These are phyloP conservation scores for Heliocidaris tuberculata DNA, from an alignment of 35 echinoderm and acorn worm species.

Conservation along the genomic window DNA sequence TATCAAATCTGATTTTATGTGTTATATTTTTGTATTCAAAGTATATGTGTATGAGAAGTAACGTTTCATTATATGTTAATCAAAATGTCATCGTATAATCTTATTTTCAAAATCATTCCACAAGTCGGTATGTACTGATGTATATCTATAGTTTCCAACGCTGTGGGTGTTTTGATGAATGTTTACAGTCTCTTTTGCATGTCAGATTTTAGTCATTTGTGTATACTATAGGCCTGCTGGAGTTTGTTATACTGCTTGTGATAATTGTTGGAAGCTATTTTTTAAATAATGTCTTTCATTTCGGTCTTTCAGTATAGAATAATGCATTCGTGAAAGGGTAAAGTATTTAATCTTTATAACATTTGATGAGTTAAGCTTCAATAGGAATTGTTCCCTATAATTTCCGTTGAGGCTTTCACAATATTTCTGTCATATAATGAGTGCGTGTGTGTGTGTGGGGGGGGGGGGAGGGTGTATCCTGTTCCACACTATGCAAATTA, in stretches of 20 bases:
- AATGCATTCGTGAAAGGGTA: not conserved
- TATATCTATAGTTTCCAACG: not conserved
- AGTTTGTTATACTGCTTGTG: not conserved
- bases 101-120: no score
- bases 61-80: not conserved
- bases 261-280: not conserved
- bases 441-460: no score
- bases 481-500: no score
- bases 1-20: not conserved
- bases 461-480: no score
- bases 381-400: no score
- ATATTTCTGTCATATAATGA: no score
- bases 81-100: not conserved
- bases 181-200: not conserved
- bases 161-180: not conserved
- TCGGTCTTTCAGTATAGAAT: not conserved
- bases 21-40: not conserved
- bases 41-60: not conserved
- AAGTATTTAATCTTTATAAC: no score
- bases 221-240: not conserved
- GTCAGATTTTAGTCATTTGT: not conserved
- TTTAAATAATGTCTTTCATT: not conserved
- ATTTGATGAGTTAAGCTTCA: no score
- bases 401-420: no score
- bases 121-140: not conserved